phyloP scores from a whole-genome alignment of 92 coral and sea anemone species.

The Porites divaricata region DNA sequence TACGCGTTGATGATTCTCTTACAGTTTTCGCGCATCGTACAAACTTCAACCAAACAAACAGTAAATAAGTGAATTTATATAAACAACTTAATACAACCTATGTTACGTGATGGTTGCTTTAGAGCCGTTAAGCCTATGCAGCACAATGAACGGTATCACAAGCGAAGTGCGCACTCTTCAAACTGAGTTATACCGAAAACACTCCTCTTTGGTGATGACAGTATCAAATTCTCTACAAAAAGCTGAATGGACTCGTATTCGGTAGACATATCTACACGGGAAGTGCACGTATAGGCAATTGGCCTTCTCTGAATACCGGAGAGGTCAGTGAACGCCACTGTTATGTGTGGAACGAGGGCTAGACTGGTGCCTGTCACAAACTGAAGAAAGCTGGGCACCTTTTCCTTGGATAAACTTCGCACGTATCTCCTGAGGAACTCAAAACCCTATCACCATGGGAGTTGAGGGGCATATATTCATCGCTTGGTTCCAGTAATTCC shows the following conservation, averaged over 20 bases:
- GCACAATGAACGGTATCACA: neutral
- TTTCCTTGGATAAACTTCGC: conserved; percentile 28
- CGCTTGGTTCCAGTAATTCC: conserved; percentile 43
- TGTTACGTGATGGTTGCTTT: neutral
- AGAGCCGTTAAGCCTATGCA: too few species aligned
- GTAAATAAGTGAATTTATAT: too few species aligned
- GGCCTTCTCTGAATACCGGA: conserved; percentile 46
- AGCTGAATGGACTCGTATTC: conserved; percentile 46
- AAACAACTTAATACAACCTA: too few species aligned
- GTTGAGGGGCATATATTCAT: conserved; percentile 26
- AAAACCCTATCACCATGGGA: conserved; percentile 43
- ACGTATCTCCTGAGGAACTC: conserved; percentile 54
- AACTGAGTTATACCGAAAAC: conserved; percentile 34
- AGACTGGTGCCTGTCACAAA: conserved; percentile 46
- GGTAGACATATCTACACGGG: conserved; percentile 44
- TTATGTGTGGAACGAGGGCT: conserved; percentile 43
- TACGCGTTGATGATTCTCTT: too few species aligned
- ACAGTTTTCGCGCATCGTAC: too few species aligned
- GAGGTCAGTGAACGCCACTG: conserved; percentile 39
- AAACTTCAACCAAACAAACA: too few species aligned
- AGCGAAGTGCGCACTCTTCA: neutral
- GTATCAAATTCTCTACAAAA: conserved; percentile 45
- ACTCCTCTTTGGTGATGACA: conserved; percentile 38
- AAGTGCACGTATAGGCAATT: conserved; percentile 39
- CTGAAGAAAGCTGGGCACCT: conserved; percentile 37